These are phyloP conservation scores for Centropus unirufus DNA, from an alignment of 2,113 vertebrate species.

Conservation along the genomic window DNA sequence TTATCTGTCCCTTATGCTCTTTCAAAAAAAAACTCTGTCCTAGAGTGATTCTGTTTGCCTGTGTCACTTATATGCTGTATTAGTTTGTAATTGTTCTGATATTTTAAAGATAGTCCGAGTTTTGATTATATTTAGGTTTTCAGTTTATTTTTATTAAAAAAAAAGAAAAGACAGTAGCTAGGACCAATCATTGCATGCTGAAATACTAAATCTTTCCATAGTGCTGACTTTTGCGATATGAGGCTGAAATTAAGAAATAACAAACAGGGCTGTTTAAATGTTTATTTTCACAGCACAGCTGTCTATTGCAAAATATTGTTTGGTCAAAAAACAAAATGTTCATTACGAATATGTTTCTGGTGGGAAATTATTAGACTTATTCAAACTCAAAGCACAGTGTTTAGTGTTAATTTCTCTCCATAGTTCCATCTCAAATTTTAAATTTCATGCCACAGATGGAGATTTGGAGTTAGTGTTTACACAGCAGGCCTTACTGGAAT, in stretches of 20 bases:
- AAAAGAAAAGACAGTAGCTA: neutral
- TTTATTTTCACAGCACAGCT: slow-evolving; percentile 1
- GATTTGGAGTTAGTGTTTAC: neutral
- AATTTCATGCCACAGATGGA: neutral
- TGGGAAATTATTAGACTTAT: neutral
- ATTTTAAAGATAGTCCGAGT: neutral
- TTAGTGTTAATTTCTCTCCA: neutral
- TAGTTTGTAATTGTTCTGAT: neutral
- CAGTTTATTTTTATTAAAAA: neutral
- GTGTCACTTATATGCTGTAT: neutral
- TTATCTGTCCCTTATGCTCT: neutral
- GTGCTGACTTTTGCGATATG: neutral
- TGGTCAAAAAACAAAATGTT: neutral
- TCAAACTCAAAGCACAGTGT: neutral
- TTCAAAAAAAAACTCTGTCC: neutral
- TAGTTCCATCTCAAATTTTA: neutral
- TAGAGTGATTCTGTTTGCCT: neutral
- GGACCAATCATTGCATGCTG: neutral
- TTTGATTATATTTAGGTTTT: neutral
- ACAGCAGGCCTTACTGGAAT: neutral
- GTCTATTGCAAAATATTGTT: slow-evolving; percentile 7
- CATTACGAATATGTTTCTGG: neutral
- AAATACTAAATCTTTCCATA: neutral
- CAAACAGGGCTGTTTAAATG: neutral
- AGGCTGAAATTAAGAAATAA: slow-evolving; percentile 5